Base-by-base conservation (phyloP, 2,113 vertebrate genomes). In the Forbesichthys papilliferus region DNA sequence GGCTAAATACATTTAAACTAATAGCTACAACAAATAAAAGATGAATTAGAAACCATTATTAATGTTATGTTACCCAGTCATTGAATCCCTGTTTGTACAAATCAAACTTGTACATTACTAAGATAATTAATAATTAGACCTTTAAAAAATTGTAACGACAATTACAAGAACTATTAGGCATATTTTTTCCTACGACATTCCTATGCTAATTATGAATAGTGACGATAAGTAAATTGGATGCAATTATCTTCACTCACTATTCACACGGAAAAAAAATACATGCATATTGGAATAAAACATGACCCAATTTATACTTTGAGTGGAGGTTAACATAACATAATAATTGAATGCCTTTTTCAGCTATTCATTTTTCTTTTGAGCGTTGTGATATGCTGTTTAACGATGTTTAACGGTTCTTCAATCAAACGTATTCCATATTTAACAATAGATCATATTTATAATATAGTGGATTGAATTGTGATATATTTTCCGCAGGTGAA, bases 361-460 rank as follows among this genome's bases (percentile, higher is more conserved):
- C 27, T 56, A 54, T 56, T 56, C 8, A 18, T 56, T 56, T 56
- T 56, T 14, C 54, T 56, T 56, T n/a, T 16, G 54, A 56, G 20
- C 16, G 54, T 56, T 56, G n/a, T 18, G n/a, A 7, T 56, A 56
- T 56, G 20, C 54, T 18, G 20, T n/a, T 16, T 18, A 56, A 10
- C 18, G 7, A 20, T 56, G 9, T 18, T 56, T 56, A 56, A 27
- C 16, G 18, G 54, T n/a, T 18, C 9, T 42, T 20, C 9, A 42
- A 42, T 42, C 36, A 42, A 42, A 42, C 4, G 4, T 42, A 5
- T 8, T 8, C 36, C 36, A 42, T 42, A 42, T 6, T 42, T 42
- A 5, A 42, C 36, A 5, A 0, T 42, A 42, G 36, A 42, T 27
- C 27, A 27, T 42, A 42, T 42, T 42, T 42, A 4, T 42, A 42